A percentile compares a stretch with the other conserved stretches of the same genome.
phyloP scores from a whole-genome alignment of 2,888 invertebrate species.

The Seladonia tumulorum region DNA sequence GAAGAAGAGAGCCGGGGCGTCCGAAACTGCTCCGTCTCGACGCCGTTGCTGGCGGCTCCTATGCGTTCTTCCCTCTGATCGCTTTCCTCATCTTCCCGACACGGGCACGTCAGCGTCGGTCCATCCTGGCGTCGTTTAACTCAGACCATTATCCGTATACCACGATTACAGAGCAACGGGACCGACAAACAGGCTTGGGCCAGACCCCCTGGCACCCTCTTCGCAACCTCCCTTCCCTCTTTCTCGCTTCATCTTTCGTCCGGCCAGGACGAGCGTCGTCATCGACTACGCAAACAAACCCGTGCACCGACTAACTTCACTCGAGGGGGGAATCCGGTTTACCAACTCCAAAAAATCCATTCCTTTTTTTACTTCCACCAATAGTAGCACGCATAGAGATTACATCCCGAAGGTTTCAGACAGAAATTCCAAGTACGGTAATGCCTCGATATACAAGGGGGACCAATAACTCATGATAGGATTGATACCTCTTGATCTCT shows the following conservation, averaged over 20 bases:
- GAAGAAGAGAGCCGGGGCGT: slow-evolving; percentile 50
- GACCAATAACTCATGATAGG: not conserved
- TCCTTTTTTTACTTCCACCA: not conserved
- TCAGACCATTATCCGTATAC: slow-evolving; percentile 76
- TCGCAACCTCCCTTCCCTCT: slow-evolving; percentile 27
- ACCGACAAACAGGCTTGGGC: slow-evolving; percentile 76
- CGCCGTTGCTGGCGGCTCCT: slow-evolving; percentile 65
- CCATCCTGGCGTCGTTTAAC: slow-evolving; percentile 68
- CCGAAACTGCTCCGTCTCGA: slow-evolving; percentile 65
- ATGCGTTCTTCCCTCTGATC: slow-evolving; percentile 54
- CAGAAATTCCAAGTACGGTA: not conserved
- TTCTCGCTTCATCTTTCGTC: slow-evolving; percentile 27
- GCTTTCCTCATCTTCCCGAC: slow-evolving; percentile 40
- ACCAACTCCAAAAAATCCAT: not conserved
- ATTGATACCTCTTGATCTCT: no score
- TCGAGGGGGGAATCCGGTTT: slow-evolving; percentile 48
- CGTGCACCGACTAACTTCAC: slow-evolving; percentile 52
- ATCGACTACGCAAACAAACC: slow-evolving; percentile 68
- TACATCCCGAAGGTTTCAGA: not conserved
- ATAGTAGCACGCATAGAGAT: not conserved
- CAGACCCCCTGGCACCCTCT: slow-evolving; percentile 74
- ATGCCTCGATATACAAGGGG: not conserved
- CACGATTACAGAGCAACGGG: slow-evolving; percentile 79
- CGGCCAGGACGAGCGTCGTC: slow-evolving; percentile 45
- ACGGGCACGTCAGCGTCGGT: slow-evolving; percentile 27